Percentiles rank a stretch among this genome's conserved stretches.
Conservation (phyloP, 2,797 vertebrate genomes). For the Graptemys geographica region DNA sequence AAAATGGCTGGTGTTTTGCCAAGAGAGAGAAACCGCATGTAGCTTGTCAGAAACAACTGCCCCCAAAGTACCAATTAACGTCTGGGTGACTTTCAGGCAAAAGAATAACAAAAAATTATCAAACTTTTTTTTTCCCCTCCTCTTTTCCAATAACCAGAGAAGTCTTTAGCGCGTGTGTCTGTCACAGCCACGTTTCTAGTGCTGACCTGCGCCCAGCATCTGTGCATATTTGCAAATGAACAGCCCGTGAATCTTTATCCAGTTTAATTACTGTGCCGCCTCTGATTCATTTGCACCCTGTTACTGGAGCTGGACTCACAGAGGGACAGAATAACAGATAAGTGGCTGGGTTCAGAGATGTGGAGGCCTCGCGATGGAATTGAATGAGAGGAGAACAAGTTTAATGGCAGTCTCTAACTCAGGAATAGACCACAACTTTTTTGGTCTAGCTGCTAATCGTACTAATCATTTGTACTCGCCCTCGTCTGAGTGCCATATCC, state of each 20-base stretch:
- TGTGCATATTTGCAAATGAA: not conserved
- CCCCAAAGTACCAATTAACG: slow-evolving; percentile 2
- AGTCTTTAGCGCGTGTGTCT: accelerated
- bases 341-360: too few relatives aligned
- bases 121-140: not conserved
- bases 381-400: too few relatives aligned
- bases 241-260: not conserved
- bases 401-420: not conserved
- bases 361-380: too few relatives aligned
- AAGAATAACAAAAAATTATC: not conserved
- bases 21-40: not conserved
- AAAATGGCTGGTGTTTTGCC: slow-evolving; percentile 43
- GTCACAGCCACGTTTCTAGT: accelerated
- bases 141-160: not conserved
- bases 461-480: not conserved
- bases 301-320: not conserved
- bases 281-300: not conserved
- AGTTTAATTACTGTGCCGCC: accelerated
- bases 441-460: too few relatives aligned
- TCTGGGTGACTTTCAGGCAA: not conserved
- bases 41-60: slow-evolving; percentile 37
- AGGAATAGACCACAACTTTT: too few relatives aligned
- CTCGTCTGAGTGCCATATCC: not conserved
- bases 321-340: not conserved
- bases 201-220: not conserved